A percentile compares a stretch with the other conserved stretches of the same genome.
Conservation (phyloP, 2,797 vertebrate genomes). For the Erithacus rubecula region DNA sequence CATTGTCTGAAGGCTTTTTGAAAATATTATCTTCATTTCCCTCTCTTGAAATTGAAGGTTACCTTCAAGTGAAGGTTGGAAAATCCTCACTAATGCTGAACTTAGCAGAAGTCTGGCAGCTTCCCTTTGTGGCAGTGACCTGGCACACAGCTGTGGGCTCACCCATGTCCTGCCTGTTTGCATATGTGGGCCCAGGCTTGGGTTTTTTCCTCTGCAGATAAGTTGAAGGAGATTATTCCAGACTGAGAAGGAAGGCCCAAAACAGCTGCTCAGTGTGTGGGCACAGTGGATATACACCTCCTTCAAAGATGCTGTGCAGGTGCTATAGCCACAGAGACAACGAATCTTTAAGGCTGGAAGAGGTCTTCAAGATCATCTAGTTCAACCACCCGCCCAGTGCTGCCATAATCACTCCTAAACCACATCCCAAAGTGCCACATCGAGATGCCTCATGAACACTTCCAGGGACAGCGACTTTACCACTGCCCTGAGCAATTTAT, state of each 20-base stretch:
- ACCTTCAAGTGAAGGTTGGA: neutral
- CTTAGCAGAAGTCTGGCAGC: neutral
- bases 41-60: neutral
- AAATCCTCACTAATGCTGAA: neutral
- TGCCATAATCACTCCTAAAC: neutral
- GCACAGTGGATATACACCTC: fast-evolving
- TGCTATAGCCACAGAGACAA: neutral
- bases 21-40: neutral
- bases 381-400: neutral
- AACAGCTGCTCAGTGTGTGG: neutral
- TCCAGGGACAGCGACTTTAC: neutral
- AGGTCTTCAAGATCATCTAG: neutral
- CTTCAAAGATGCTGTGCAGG: neutral
- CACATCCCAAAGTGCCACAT: neutral
- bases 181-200: fast-evolving
- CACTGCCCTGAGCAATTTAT: neutral
- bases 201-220: neutral
- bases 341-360: neutral
- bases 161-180: neutral
- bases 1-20: neutral
- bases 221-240: neutral
- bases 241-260: neutral
- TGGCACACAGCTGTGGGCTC: neutral
- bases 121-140: neutral
- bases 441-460: neutral